These are phyloP conservation scores for Archips xylosteana DNA, from an alignment of 2,888 invertebrate species.

Conservation along the genomic window DNA sequence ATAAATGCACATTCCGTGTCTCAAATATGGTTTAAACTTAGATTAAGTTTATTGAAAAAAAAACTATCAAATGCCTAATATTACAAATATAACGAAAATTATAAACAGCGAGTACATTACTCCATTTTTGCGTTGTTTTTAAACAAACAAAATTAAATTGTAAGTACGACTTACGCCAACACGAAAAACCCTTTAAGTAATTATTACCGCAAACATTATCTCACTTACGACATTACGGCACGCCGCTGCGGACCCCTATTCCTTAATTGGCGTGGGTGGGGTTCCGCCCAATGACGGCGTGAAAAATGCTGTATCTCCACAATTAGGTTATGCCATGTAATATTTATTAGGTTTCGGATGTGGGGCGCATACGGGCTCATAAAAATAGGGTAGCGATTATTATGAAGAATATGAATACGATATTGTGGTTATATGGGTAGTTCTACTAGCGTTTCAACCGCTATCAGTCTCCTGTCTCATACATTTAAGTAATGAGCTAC, in stretches of 20 bases:
- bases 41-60: too few species aligned
- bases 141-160: too few species aligned
- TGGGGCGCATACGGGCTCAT: slow-evolving; percentile 16
- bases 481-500: too few species aligned
- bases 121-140: too few species aligned
- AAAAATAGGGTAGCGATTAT: neutral
- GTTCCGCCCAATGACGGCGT: slow-evolving; percentile 30
- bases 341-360: slow-evolving; percentile 38
- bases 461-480: too few species aligned
- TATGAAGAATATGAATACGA: neutral
- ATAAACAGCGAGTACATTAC: too few species aligned
- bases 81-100: too few species aligned
- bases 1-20: too few species aligned
- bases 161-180: neutral
- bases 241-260: slow-evolving; percentile 19
- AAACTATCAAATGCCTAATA: too few species aligned
- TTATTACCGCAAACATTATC: neutral
- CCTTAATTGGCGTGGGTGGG: slow-evolving; percentile 41
- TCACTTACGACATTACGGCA: slow-evolving; percentile 24
- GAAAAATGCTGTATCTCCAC: slow-evolving; percentile 38
- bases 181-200: neutral
- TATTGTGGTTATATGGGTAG: too few species aligned
- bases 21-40: too few species aligned
- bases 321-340: slow-evolving; percentile 38
- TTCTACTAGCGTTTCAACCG: too few species aligned